Base-by-base conservation (phyloP, 2,888 invertebrate species). In the Rhagium mordax region DNA sequence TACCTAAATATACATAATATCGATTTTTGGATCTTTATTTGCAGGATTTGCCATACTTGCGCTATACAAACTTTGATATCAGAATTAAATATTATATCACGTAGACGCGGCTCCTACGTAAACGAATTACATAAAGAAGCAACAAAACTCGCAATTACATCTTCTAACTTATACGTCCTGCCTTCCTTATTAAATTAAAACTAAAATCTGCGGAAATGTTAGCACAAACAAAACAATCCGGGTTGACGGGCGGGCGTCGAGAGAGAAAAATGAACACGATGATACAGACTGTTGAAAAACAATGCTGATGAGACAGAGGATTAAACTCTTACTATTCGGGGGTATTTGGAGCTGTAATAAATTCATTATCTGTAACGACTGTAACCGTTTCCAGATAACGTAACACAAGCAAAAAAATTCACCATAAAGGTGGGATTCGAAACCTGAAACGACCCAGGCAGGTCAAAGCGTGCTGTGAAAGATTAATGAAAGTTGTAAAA, bases 401-500 rank as follows among this genome's bases (percentile, higher is more conserved):
- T 27, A 49, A 69, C 57, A 57, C 57, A 64, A 27, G 6, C 59
- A 24, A 62, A 68, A 68, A 72, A 67, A 72, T 65, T 66, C 72
- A 74, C 71, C 67, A 49, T 66, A 71, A 73, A 76, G 74, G 74
- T 75, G 61, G 69, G 72, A 77, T 72, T 75, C 70, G 59, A 70
- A 74, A 74, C 70, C 33, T 47, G 27, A 21, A 49, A 16, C 49
- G 71, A 59, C 70, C 71, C 29, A 48, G 51, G 69, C 68, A 64
- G 74, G 73, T 72, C 71, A 71, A 71, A 72, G 72, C 75, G 76
- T 77, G 77, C 75, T 69, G 72, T 75, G 79, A 79, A 80, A 80
- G 78, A 78, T 80, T 80, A 78, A 80, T 80, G 80, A 77, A 77
- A 79, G 78, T 76, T 78, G 79, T 77, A 79, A 78, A 80, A 77